phyloP scores from a whole-genome alignment of 2,113 vertebrate genomes.

The Bufo bufo region DNA sequence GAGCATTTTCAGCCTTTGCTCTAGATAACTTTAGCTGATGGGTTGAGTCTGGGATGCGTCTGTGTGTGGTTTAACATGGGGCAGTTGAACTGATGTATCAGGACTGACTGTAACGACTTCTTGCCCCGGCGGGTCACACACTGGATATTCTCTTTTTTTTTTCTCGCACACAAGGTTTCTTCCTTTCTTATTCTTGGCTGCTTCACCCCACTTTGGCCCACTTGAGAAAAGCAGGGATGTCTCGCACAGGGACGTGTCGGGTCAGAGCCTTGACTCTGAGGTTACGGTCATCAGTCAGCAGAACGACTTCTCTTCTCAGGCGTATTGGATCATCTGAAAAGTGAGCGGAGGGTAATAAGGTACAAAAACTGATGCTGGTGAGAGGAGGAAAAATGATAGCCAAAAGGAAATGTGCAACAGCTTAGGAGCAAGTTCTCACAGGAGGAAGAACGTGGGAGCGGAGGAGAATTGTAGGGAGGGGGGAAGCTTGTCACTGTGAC shows the following conservation, averaged over 20 bases:
- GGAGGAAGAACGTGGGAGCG: constrained; percentile 47
- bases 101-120: constrained; percentile 57
- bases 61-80: constrained; percentile 44
- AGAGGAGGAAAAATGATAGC: not conserved
- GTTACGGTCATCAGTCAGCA: constrained; percentile 95
- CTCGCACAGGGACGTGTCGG: constrained; percentile 92
- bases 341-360: constrained; percentile 17
- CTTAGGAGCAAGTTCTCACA: constrained; percentile 46
- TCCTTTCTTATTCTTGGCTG: constrained; percentile 60
- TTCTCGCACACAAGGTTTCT: constrained; percentile 63
- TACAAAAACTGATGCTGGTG: not conserved
- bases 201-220: constrained; percentile 98
- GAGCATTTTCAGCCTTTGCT: constrained; percentile 59
- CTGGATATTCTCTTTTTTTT: constrained; percentile 56
- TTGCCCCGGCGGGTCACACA: constrained; percentile 59
- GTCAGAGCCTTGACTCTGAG: constrained; percentile 95
- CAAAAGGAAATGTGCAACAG: constrained; percentile 40
- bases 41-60: constrained; percentile 50
- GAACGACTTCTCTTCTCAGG: constrained; percentile 89
- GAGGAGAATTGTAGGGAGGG: constrained; percentile 5
- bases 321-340: constrained; percentile 86
- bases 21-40: constrained; percentile 64
- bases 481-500: constrained; percentile 59
- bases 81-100: constrained; percentile 30
- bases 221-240: constrained; percentile 93